Base-by-base conservation (phyloP, 2,113 vertebrate species). In the Eolophus roseicapilla region DNA sequence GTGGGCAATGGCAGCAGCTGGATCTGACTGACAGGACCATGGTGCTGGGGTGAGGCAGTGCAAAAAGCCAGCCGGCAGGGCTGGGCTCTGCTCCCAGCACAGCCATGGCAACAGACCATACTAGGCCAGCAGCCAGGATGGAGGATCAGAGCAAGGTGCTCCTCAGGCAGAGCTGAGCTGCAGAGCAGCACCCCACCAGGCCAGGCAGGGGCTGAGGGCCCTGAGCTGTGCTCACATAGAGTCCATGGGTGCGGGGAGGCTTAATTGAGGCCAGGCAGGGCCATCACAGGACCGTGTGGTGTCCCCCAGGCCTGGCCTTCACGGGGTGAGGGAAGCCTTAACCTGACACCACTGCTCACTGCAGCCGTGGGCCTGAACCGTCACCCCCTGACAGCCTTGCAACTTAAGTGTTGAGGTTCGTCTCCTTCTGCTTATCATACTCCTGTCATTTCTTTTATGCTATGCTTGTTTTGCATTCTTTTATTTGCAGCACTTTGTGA, bases 271-370 rank as follows among this genome's bases (percentile, higher is more conserved):
- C 35, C 18, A 19, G 0, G 18, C 43, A 0, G 31, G 16, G 49
- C 29, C 46, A 21, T 5, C 11, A 47, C 55, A 57, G 4, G 31
- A 28, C 2, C 4, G 0, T 1, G 6, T 0, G 35, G 35, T 14
- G 3, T 3, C 28, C 24, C 20, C 1, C 1, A 3, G 33, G 14
- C 44, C 53, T 18, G 23, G 60, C 33, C 8, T 23, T 33, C 18
- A 18, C 14, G 2, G 1, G 2, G 18, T 5, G 5, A 28, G 14
- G 17, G 3, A 67, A 1, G 13, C 37, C 35, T 27, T 2, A 27
- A 8, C 11, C 18, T 6, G 62, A 3, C 29, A 19, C 0, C 0
- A 3, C 28, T 25, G 27, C 41, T 67, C 2, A 27, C 14, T 37
- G 64, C 0, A 62, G 41, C 49, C 19, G 21, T 11, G 31, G 7